These are phyloP conservation scores for Campylorhamphus procurvoides DNA, from an alignment of 2,113 vertebrate genomes.

Conservation along the genomic window DNA sequence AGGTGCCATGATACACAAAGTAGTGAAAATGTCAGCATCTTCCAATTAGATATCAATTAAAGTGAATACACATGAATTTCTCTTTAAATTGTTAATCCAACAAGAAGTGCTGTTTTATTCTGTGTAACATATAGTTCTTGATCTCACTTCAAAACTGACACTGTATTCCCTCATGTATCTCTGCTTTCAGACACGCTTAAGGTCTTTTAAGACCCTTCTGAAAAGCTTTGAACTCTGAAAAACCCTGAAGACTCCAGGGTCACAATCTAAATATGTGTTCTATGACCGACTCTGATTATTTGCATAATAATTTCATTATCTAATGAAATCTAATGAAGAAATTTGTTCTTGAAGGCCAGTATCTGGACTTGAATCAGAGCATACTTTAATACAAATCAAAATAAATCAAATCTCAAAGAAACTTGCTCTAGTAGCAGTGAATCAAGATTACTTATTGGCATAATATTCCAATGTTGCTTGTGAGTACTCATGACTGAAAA, in stretches of 20 bases:
- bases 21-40: not conserved
- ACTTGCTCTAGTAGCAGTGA: not conserved
- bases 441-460: not conserved
- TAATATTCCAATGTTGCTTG: not conserved
- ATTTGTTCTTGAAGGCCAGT: not conserved
- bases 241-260: fast-evolving
- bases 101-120: not conserved
- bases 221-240: not conserved
- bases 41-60: not conserved
- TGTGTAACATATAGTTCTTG: not conserved
- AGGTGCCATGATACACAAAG: not conserved
- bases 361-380: not conserved
- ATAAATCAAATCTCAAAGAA: not conserved
- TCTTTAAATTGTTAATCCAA: not conserved
- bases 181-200: not conserved
- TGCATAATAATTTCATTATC: not conserved
- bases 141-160: not conserved
- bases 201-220: not conserved
- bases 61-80: not conserved
- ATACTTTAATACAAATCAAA: not conserved
- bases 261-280: not conserved
- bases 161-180: not conserved
- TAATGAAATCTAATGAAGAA: not conserved
- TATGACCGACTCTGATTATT: not conserved
- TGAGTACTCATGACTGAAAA: not conserved